These are phyloP conservation scores for Mormyrus lacerda DNA, from an alignment of 2,113 vertebrate species.

Conservation along the genomic window DNA sequence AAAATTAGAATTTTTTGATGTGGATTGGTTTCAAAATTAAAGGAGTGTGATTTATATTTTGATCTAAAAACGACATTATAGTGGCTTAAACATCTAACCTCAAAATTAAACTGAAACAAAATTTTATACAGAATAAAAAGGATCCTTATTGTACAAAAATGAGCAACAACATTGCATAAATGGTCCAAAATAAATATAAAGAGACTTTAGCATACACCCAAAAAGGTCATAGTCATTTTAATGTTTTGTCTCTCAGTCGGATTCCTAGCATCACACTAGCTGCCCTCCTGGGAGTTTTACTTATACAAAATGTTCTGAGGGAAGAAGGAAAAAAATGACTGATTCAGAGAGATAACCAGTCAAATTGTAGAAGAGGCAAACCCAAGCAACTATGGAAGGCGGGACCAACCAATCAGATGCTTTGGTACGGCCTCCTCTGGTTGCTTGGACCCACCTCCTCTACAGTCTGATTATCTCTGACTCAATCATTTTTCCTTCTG, in stretches of 20 bases:
- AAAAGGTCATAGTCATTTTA: neutral
- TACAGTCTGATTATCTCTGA: neutral
- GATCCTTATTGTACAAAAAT: neutral
- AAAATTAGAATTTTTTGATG: neutral
- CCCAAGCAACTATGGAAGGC: neutral
- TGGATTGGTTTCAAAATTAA: neutral
- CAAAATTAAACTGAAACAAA: neutral
- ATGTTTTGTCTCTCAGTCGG: neutral
- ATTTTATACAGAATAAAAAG: neutral
- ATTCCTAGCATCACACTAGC: neutral
- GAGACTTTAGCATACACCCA: neutral
- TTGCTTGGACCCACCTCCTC: neutral
- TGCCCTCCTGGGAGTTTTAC: neutral
- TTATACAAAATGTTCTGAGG: neutral
- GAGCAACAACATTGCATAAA: neutral
- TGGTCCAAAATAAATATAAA: neutral
- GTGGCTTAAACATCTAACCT: neutral
- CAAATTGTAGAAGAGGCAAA: neutral
- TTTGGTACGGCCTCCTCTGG: neutral
- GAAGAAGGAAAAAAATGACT: neutral
- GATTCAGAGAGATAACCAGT: neutral
- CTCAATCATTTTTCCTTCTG: neutral
- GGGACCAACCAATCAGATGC: neutral
- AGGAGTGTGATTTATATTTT: neutral
- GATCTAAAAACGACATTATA: neutral